Conservation (phyloP, 1,140 invertebrate species). For the Sipha flava region DNA sequence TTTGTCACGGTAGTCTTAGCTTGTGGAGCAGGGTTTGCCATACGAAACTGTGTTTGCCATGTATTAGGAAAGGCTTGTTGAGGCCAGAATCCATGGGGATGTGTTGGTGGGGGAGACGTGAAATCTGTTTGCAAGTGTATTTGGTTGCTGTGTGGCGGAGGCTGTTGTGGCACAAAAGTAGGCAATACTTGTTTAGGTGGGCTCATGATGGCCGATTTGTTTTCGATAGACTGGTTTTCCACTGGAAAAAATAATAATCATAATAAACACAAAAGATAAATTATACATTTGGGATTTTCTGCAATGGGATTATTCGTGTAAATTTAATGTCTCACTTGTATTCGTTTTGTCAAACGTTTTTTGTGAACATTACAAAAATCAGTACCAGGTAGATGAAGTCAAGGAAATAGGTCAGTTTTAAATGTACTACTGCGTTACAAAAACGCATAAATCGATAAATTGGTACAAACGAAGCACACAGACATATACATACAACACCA, state of each 20-base stretch:
- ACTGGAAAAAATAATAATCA: neutral
- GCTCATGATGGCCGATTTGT: neutral
- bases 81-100: conserved; percentile 4
- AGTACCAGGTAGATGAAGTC: neutral
- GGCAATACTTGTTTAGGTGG: neutral
- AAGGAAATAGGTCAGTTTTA: neutral
- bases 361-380: neutral
- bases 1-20: neutral
- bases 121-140: conserved; percentile 14
- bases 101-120: conserved; percentile 3
- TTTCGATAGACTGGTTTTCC: conserved; percentile 1
- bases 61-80: neutral
- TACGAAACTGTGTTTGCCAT: neutral
- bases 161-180: neutral
- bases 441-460: neutral
- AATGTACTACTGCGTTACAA: neutral
- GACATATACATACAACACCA: conserved; percentile 3
- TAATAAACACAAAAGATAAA: too few relatives aligned
- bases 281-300: too few relatives aligned
- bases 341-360: neutral
- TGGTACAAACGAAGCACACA: neutral
- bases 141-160: neutral
- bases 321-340: neutral
- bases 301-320: neutral
- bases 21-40: neutral